Conservation (phyloP, 2,113 vertebrate genomes). For the Mustela lutreola region DNA sequence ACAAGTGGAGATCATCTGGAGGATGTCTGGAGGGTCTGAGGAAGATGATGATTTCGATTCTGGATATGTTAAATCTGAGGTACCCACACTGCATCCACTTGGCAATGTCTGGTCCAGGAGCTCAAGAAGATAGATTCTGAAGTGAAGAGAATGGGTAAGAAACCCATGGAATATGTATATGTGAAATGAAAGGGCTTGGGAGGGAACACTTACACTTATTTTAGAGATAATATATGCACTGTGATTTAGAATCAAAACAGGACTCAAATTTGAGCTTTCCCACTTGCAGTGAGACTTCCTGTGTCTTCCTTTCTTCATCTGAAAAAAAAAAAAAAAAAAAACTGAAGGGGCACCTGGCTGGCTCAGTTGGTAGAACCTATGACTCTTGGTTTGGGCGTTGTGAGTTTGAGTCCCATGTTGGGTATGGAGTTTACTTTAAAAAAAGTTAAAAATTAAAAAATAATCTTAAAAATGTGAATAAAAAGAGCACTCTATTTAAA, state of each 20-base stretch:
- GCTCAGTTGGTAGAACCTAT: neutral
- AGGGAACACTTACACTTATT: neutral
- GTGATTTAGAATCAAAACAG: conserved; percentile 18
- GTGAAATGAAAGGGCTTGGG: neutral
- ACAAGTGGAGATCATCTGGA: neutral
- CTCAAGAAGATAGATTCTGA: neutral
- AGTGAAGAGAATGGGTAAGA: neutral
- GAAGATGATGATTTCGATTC: neutral
- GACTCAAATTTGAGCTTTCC: conserved; percentile 29
- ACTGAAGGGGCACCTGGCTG: neutral
- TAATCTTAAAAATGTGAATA: neutral
- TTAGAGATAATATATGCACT: neutral
- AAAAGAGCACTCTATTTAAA: neutral
- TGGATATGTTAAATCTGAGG: neutral
- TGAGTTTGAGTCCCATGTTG: neutral
- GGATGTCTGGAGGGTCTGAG: neutral
- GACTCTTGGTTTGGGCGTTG: neutral
- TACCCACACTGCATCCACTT: neutral
- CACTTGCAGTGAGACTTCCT: neutral
- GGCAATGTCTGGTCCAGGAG: neutral
- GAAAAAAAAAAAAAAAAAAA: neutral
- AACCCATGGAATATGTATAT: neutral
- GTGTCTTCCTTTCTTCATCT: conserved; percentile 12
- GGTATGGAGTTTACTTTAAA: neutral
- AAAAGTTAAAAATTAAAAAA: neutral